A percentile compares a stretch with the other conserved stretches of the same genome.
phyloP scores from a whole-genome alignment of 2,888 invertebrate species.

The Agriopis aurantiaria region DNA sequence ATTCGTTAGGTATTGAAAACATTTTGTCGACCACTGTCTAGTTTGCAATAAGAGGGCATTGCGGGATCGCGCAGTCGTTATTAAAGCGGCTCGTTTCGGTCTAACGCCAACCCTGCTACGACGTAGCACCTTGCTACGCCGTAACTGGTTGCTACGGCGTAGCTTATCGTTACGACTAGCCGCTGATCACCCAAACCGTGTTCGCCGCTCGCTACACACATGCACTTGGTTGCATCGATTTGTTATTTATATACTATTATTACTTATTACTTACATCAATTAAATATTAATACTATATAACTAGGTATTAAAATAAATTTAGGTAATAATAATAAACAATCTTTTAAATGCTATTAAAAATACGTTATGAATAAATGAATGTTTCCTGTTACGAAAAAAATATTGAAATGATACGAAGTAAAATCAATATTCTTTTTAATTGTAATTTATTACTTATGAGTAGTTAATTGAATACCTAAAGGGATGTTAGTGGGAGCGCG shows the following conservation, averaged over 20 bases:
- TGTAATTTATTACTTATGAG: conserved; percentile 86
- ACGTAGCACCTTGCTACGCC: conserved; percentile 5
- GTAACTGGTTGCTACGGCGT: conserved; percentile 7
- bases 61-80: conserved; percentile 55
- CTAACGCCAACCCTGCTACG: conserved; percentile 26
- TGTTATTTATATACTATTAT: conserved; percentile 83
- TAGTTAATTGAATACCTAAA: conserved; percentile 84
- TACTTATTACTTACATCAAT: conserved; percentile 85
- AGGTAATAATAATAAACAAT: conserved; percentile 87
- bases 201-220: conserved; percentile 72
- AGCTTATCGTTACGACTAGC: conserved; percentile 24
- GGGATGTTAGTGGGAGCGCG: conserved; percentile 81
- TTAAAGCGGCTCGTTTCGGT: conserved; percentile 42
- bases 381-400: conserved; percentile 87
- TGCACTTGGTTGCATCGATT: conserved; percentile 82
- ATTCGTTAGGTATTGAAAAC: conserved; percentile 82
- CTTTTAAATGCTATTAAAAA: conserved; percentile 87
- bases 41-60: conserved; percentile 64
- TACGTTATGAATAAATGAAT: conserved; percentile 86
- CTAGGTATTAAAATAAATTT: conserved; percentile 86
- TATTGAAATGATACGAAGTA: conserved; percentile 86
- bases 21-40: conserved; percentile 75
- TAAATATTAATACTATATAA: conserved; percentile 86
- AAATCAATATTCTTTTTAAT: conserved; percentile 86
- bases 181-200: conserved; percentile 56